Evolutionary conservation across 2,888 invertebrate species (phyloP), one percentile per base, ranked within the genome.

Genomic region (Drosophila anomelani): DNA sequence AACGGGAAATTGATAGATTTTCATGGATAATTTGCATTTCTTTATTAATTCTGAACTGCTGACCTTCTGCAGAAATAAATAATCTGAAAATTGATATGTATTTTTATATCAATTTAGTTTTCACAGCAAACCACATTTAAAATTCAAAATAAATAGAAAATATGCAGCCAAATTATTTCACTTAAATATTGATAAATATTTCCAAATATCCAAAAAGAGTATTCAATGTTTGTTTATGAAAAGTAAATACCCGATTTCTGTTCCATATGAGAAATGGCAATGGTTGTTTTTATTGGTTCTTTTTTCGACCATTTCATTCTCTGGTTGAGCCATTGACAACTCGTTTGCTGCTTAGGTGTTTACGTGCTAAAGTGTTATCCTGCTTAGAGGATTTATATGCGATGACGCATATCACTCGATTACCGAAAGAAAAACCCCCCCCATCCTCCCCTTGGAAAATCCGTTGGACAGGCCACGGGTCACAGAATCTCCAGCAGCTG

Each of bases 281-380:
- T 72, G 61, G 49, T 55, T 57, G 55, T 54, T 77, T 82, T 79
- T 86, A 84, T 88, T 78, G 79, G 69, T 53, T 49, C 66, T 78
- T 82, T 66, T 78, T 84, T 79, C 67, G 74, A 69, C 47, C 51
- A 38, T 75, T 80, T 81, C 70, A 68, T 76, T 78, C 69, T 68
- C 54, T 67, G 73, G 53, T 56, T 58, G 51, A 51, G 63, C 76
- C 70, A 76, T 75, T 75, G 75, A 75, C 75, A 76, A 76, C 76
- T 76, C 76, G 76, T 63, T 64, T 34, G 49, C 72, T 67, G 71
- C 67, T 88, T 70, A 88, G 88, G 84, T 84, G 84, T 85, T 84
- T 83, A 88, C 77, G 86, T 79, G 83, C 67, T 47, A 74, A 80
- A 80, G 58, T 75, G 75, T 85, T 88, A 80, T 85, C 79, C 80